phyloP scores from a whole-genome alignment of 2,113 vertebrate species.

The Aegotheles bennettii region DNA sequence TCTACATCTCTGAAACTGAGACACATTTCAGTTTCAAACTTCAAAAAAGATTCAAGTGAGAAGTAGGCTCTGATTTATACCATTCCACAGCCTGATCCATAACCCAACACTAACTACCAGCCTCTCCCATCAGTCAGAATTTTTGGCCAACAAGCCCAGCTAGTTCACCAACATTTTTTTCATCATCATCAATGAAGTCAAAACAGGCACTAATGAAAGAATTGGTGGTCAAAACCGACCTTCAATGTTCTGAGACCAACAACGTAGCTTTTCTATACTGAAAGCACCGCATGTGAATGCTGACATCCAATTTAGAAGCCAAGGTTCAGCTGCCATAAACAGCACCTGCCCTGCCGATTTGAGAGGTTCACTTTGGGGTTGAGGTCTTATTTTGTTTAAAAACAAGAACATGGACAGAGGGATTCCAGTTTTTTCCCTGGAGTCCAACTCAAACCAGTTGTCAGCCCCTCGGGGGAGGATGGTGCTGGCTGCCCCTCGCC shows the following conservation, averaged over 20 bases:
- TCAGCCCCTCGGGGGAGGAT: background rate
- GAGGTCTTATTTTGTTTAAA: background rate
- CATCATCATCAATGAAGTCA: background rate
- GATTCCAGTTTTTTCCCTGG: background rate
- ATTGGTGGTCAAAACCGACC: background rate
- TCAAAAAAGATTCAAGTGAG: background rate
- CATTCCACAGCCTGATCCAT: background rate
- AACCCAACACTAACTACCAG: background rate
- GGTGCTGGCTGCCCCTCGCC: background rate
- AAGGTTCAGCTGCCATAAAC: background rate
- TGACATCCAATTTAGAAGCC: background rate
- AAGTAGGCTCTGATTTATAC: background rate
- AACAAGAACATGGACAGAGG: background rate
- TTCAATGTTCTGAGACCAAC: background rate
- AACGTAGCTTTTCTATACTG: background rate
- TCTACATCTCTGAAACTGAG: background rate
- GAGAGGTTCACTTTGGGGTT: background rate
- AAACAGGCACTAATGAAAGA: background rate
- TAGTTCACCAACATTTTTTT: background rate
- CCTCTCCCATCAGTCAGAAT: background rate
- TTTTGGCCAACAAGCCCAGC: background rate
- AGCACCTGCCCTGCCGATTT: background rate
- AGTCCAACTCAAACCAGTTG: constrained; percentile 12
- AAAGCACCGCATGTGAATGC: background rate
- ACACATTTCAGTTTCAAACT: background rate